phyloP scores from a whole-genome alignment of 2,888 invertebrate species.

The Lampropteryx suffumata region DNA sequence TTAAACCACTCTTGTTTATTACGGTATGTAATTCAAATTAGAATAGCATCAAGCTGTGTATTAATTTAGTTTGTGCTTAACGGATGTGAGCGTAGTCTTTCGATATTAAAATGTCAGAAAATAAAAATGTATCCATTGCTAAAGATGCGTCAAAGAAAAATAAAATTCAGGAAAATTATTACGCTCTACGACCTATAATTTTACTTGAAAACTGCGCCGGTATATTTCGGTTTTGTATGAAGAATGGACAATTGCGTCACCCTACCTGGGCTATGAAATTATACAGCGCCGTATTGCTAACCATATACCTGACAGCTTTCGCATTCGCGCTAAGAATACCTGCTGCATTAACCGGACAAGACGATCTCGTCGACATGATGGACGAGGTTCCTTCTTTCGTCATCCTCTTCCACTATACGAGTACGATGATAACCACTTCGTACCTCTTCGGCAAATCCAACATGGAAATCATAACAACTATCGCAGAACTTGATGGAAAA shows the following conservation, averaged over 20 bases:
- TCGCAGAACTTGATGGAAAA: constrained; percentile 18
- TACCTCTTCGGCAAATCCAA: constrained; percentile 18
- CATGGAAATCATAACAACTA: constrained; percentile 9
- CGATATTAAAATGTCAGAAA: neutral
- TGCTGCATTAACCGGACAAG: neutral
- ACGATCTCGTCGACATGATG: constrained; percentile 9
- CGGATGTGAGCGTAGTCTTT: neutral
- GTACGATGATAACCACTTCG: constrained; percentile 19
- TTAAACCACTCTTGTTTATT: constrained; percentile 7
- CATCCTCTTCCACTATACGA: constrained; percentile 27
- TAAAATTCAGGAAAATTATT: constrained; percentile 1
- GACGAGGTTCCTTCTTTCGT: constrained; percentile 32
- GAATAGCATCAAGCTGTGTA: neutral
- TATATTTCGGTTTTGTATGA: constrained; percentile 47
- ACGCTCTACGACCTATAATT: constrained; percentile 8
- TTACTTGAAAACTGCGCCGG: constrained; percentile 33
- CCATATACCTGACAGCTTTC: neutral
- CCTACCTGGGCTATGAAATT: constrained; percentile 44
- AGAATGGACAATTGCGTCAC: constrained; percentile 36
- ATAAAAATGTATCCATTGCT: neutral
- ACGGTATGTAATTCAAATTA: neutral
- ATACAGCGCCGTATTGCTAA: constrained; percentile 33
- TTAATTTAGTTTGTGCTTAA: neutral
- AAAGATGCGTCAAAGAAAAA: neutral
- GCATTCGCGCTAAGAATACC: neutral